Evolutionary conservation across 1,140 invertebrate genomes (phyloP).

Genomic region (Adelges cooleyi): DNA sequence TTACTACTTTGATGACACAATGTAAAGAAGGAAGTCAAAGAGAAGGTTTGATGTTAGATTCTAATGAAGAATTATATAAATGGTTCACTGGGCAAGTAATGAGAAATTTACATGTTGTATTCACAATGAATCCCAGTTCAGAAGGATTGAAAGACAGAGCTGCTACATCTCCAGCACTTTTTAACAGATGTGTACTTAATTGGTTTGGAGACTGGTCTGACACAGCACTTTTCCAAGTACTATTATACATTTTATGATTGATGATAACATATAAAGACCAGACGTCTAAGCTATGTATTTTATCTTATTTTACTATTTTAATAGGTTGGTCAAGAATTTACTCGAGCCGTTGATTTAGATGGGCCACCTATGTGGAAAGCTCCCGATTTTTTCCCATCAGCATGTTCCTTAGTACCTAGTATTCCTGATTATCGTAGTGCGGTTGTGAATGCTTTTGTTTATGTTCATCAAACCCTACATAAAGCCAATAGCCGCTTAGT

Average conservation of each 20-base stretch:
- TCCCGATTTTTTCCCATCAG: slow-evolving; percentile 78
- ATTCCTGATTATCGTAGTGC: slow-evolving; percentile 79
- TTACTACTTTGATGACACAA: slow-evolving; percentile 97
- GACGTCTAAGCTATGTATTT: not conserved
- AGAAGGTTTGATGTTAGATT: slow-evolving; percentile 96
- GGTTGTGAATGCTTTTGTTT: slow-evolving; percentile 95
- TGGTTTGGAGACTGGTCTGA: slow-evolving; percentile 99
- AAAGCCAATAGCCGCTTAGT: slow-evolving; percentile 79
- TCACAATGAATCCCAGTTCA: slow-evolving; percentile 99
- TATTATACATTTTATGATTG: not conserved
- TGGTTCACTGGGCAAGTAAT: slow-evolving; percentile 98
- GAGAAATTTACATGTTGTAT: slow-evolving; percentile 97
- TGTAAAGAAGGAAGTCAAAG: slow-evolving; percentile 98
- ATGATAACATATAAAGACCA: not conserved
- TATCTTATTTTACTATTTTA: slow-evolving; percentile 6
- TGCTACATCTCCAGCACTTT: slow-evolving; percentile 95
- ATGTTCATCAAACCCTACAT: slow-evolving; percentile 94
- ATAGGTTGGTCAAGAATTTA: slow-evolving; percentile 77
- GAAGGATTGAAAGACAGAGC: slow-evolving; percentile 96
- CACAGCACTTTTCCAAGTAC: slow-evolving; percentile 85
- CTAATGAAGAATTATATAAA: slow-evolving; percentile 96
- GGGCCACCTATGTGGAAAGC: slow-evolving; percentile 60
- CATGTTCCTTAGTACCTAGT: slow-evolving; percentile 62
- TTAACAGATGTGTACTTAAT: slow-evolving; percentile 98
- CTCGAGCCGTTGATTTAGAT: slow-evolving; percentile 70